Evolutionary conservation across 2,888 invertebrate genomes (phyloP), one percentile per base, ranked within the genome.

Genomic region (Trichogramma evanescens): DNA sequence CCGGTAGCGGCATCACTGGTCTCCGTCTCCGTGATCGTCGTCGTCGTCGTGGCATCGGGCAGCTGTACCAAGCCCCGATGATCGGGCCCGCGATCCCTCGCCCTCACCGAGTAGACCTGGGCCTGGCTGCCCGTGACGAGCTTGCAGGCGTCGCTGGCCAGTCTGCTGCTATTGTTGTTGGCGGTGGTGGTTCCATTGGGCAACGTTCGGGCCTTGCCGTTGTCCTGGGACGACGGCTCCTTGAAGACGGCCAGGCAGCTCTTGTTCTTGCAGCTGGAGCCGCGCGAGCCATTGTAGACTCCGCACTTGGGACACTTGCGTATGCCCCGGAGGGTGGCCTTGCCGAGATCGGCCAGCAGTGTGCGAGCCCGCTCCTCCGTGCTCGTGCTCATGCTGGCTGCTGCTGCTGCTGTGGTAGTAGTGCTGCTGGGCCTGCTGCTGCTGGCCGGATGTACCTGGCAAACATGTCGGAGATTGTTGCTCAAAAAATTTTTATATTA

Each of bases 301-400:
- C 88, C 88, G 79, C 91, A 92, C 70, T 86, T 86, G 0, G 83
- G 83, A 71, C 91, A 92, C 71, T 86, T 88, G 66, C 86, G 81
- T 0, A 91, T 82, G 5, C 91, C 91, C 54, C 91, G 77, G 55
- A 84, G 76, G 0, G 88, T 89, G 4, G 88, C 82, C 71, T 83
- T 82, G 13, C 86, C 86, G 59, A 86, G 73, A 69, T 84, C 84
- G 53, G 81, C 81, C 64, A 85, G 70, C 3, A 82, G 72, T 13
- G 74, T 70, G 65, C 76, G 74, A 43, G 79, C 63, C 53, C 75
- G 75, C 58, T 79, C 77, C 56, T 79, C 78, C 66, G 75, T 78
- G 49, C 76, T 75, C 78, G 79, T 79, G n/a, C 51, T 59, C 45
- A 45, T 26, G 26, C n/a, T n/a, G n/a, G n/a, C n/a, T n/a, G n/a